Conservation (phyloP, 2,797 vertebrate species). For the Platalea minor region DNA sequence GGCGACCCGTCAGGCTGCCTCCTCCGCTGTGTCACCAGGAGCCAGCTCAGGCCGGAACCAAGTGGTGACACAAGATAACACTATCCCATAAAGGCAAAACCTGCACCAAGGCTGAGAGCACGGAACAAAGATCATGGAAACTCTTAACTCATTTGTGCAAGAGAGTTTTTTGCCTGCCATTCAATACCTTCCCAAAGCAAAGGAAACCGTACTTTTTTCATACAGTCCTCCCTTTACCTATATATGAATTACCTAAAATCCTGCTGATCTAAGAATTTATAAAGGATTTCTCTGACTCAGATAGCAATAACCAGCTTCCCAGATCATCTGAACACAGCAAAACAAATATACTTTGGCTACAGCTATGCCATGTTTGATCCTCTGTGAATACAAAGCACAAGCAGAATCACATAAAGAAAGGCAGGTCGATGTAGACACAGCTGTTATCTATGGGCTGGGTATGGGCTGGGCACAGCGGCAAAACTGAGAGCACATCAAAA, state of each 20-base stretch:
- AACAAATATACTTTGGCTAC: neutral
- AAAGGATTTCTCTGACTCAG: neutral
- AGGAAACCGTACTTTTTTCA: neutral
- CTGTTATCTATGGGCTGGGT: neutral
- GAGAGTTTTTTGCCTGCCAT: neutral
- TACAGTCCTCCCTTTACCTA: neutral
- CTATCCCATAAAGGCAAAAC: neutral
- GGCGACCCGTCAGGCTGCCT: neutral
- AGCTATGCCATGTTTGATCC: neutral
- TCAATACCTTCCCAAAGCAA: neutral
- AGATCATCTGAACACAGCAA: neutral
- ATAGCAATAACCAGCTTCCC: neutral
- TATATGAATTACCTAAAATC: neutral
- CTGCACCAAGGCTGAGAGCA: neutral
- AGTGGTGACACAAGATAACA: conserved; percentile 41
- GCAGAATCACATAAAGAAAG: neutral
- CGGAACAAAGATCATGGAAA: conserved; percentile 18
- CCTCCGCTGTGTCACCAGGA: neutral
- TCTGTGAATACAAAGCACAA: neutral
- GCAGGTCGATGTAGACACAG: neutral
- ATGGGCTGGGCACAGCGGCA: neutral
- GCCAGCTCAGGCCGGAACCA: neutral
- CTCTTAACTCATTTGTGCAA: neutral
- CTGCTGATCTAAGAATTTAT: neutral
- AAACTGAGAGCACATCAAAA: neutral